Evolutionary conservation across 1,140 invertebrate species (phyloP), one percentile per base, ranked within the genome.

Genomic region (Apis laboriosa): DNA sequence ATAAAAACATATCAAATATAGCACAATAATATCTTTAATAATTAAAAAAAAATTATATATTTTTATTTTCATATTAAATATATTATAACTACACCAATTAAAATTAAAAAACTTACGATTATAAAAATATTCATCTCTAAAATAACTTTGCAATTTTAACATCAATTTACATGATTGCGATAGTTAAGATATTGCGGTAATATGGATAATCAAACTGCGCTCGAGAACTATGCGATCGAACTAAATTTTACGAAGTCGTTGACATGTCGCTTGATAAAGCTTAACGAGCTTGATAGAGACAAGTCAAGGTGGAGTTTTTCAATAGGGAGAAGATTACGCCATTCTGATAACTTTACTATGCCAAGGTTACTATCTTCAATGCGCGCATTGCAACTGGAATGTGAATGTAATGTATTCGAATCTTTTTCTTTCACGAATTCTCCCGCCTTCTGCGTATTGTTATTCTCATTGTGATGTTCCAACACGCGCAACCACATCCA

Each of bases 281-380:
- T 82, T 70, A 61, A 83, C 81, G 51, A 79, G 76, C 60, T 72
- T 55, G 60, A 83, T 66, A 78, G 75, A 58, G 43, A n/a, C 67
- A 51, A 79, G 61, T 34, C 58, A 79, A 83, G 75, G 67, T 78
- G 55, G 70, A 80, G 72, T 76, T 86, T 85, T 84, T 83, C 77
- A 87, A 73, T 64, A 67, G 79, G 83, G 78, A 90, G 88, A 88
- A 84, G 87, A 85, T 84, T 88, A 87, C 86, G 81, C 67, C 86
- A 81, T 84, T 88, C 85, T 75, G 80, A 82, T 82, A 85, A 89
- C 85, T 86, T 88, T 79, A 83, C 77, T 76, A 66, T 81, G 80
- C 89, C 89, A 90, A 89, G 89, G 89, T 89, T 85, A 87, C 83
- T 75, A 88, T 87, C 86, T 83, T 87, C 84, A 75, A 63, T 43